These are phyloP conservation scores for cattle (Bos taurus) DNA, from an alignment of 2,113 vertebrate genomes.

Conservation along the genomic window ARS-UCD2.0 NC_037329.1:33266001-33266500, in stretches of 20 bases:
- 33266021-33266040: neutral
- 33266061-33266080: neutral
- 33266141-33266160: neutral
- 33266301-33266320: neutral
- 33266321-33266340: neutral
- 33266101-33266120: neutral
- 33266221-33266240: neutral
- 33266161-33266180: neutral
- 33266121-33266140: neutral
- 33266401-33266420: neutral
- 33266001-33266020: neutral
- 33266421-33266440: neutral
- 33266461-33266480: neutral
- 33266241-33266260: neutral
- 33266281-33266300: neutral
- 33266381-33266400: neutral
- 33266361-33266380: neutral
- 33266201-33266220: neutral
- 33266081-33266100: neutral
- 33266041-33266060: neutral
- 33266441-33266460: neutral
- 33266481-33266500: neutral
- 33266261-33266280: neutral
- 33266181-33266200: rapidly evolving
- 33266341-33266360: neutral